A percentile compares a stretch with the other conserved stretches of the same genome.
phyloP scores from a whole-genome alignment of 2,113 vertebrate genomes.

The Sarotherodon lohbergeri region DNA sequence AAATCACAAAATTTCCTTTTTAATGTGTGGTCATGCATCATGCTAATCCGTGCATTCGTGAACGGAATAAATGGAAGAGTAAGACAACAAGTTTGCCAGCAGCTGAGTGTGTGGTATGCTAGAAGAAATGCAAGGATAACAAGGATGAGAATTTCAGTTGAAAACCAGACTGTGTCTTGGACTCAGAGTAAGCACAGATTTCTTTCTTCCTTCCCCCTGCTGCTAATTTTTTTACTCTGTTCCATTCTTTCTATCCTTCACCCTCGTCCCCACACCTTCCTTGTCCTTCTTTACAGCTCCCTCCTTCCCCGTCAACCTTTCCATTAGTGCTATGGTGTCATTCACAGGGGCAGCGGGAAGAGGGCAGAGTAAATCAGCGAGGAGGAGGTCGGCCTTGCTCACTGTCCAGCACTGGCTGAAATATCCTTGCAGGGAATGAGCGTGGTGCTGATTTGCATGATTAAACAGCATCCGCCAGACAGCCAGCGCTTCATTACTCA shows the following conservation, averaged over 20 bases:
- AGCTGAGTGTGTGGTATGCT: not conserved
- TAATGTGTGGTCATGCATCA: not conserved
- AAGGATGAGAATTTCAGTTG: not conserved
- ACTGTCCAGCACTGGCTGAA: slow-evolving; percentile 6
- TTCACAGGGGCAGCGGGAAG: not conserved
- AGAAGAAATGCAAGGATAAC: not conserved
- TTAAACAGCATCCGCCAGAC: slow-evolving; percentile 48
- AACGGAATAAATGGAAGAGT: not conserved
- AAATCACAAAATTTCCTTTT: not conserved
- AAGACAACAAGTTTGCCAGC: not conserved
- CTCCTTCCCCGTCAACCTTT: not conserved
- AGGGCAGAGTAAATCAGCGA: slow-evolving; percentile 25
- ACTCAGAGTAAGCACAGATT: not conserved
- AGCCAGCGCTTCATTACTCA: slow-evolving; percentile 37
- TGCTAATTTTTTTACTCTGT: not conserved
- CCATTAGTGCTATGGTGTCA: not conserved
- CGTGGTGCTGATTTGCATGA: slow-evolving; percentile 58
- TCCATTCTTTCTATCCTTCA: not conserved
- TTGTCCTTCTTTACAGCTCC: not conserved
- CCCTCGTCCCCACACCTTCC: not conserved
- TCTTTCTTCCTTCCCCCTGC: not conserved
- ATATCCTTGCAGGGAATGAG: slow-evolving; percentile 23
- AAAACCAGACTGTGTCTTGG: not conserved
- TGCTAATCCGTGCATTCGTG: not conserved
- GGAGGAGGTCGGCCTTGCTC: slow-evolving; percentile 20